Evolutionary conservation across 2,888 invertebrate genomes (phyloP), one percentile per base, ranked within the genome.

Genomic region (Amphipyra tragopoginis): DNA sequence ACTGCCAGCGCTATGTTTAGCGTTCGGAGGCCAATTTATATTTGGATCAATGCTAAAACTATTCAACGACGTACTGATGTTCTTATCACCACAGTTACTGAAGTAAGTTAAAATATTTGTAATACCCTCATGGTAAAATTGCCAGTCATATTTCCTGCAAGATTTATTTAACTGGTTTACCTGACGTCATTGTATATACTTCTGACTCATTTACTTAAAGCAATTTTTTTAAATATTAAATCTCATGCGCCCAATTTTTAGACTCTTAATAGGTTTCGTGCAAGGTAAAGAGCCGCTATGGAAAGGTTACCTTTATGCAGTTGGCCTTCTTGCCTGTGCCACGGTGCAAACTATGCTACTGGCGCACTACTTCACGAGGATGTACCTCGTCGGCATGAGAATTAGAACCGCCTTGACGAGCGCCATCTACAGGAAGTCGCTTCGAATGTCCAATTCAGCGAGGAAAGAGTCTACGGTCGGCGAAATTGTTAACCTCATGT

Each of bases 401-500:
- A 97, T 99, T 81, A 96, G 98, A 64, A 98, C 98, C 0, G 97
- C 98, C 0, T 90, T 98, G 33, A 97, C 98, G n/a, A 97, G 98
- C 75, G 97, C 98, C 55, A 97, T 99, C 79, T 99, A 98, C 87
- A 96, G 97, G 60, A 99, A 99, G 93, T 97, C 98, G 0, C 88
- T 98, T 57, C 95, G 96, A 51, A 96, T 98, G 93, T 98, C 98
- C 0, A 98, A 97, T 86, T 92, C 96, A 0, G 96, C 98, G 0
- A 95, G 97, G 65, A 98, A 97, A 84, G 97, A 97, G 81, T 97
- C 97, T 0, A 98, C 98, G 0, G 97, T 98, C 0, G 98, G 98
- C 40, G 98, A 98, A 95, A 98, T 98, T 79, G 98, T 98, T 10
- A 98, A 98, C 88, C 93, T 98, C 71, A 98, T 98, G 98, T 97